Evolutionary conservation across 2,113 vertebrate species (phyloP).

Genomic region (Neoarius graeffei): DNA sequence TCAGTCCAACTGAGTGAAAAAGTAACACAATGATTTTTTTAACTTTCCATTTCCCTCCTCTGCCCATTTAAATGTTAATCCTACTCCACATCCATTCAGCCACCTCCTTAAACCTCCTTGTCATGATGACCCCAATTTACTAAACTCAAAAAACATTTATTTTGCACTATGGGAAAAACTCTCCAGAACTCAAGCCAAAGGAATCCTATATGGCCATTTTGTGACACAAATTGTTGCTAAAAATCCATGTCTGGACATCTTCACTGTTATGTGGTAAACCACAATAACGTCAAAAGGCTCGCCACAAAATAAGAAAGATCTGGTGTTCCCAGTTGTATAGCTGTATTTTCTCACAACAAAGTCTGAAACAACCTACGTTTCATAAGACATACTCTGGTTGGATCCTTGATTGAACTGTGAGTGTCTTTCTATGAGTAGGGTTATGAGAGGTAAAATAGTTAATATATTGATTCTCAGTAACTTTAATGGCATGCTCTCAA

Average conservation of each 20-base stretch:
- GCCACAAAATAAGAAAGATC: slow-evolving; percentile 11
- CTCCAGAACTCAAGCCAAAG: background rate
- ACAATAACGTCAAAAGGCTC: slow-evolving; percentile 22
- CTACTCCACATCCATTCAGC: background rate
- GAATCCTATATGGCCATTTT: background rate
- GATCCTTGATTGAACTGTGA: background rate
- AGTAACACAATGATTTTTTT: background rate
- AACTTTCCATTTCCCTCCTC: background rate
- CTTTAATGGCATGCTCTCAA: slow-evolving; percentile 5
- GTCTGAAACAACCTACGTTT: background rate
- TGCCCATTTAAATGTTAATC: background rate
- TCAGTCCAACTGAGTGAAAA: background rate
- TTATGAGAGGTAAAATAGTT: background rate
- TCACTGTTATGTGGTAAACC: slow-evolving; percentile 11
- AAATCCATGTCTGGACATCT: slow-evolving; percentile 3
- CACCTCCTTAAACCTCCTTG: background rate
- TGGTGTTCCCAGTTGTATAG: background rate
- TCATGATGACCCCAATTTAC: background rate
- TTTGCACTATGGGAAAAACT: background rate
- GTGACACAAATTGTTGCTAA: background rate
- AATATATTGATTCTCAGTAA: background rate
- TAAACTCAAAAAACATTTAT: background rate
- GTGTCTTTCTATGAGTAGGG: background rate
- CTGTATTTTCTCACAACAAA: slow-evolving; percentile 4
- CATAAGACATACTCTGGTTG: background rate